These are phyloP conservation scores for Drosophila fuyamai DNA, from an alignment of 1,140 invertebrate species.

Conservation along the genomic window DNA sequence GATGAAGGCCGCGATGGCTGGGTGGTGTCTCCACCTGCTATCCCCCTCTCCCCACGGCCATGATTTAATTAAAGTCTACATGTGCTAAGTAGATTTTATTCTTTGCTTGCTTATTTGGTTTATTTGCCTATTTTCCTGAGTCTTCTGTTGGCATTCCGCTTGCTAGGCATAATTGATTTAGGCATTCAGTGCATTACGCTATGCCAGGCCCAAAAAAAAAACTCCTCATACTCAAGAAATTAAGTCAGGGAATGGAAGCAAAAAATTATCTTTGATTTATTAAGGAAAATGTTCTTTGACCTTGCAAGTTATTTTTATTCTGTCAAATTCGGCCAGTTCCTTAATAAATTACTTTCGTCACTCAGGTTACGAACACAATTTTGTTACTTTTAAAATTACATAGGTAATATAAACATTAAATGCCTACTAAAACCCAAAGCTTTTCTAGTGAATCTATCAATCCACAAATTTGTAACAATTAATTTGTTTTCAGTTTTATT, in stretches of 20 bases:
- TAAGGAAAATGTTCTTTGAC: not conserved
- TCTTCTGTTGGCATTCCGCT: constrained; percentile 17
- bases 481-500: too few species aligned
- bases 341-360: not conserved
- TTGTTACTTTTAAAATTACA: too few species aligned
- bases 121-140: constrained; percentile 29
- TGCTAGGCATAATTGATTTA: constrained; percentile 71
- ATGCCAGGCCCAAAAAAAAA: constrained; percentile 16
- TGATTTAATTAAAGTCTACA: constrained; percentile 80
- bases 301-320: constrained; percentile 7
- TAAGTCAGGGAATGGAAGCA: constrained; percentile 10
- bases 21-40: not conserved
- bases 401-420: too few species aligned
- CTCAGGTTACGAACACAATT: too few species aligned
- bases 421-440: too few species aligned
- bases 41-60: constrained; percentile 33
- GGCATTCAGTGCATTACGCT: constrained; percentile 73
- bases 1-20: constrained; percentile 41
- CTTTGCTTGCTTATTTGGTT: constrained; percentile 61
- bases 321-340: constrained; percentile 7
- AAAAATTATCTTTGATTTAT: constrained; percentile 60
- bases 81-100: constrained; percentile 82
- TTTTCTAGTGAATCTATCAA: too few species aligned
- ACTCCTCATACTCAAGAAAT: constrained; percentile 26
- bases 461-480: too few species aligned